Evolutionary conservation across 2,888 invertebrate genomes (phyloP).

Genomic region (Lepidocyrtoides sp.): DNA sequence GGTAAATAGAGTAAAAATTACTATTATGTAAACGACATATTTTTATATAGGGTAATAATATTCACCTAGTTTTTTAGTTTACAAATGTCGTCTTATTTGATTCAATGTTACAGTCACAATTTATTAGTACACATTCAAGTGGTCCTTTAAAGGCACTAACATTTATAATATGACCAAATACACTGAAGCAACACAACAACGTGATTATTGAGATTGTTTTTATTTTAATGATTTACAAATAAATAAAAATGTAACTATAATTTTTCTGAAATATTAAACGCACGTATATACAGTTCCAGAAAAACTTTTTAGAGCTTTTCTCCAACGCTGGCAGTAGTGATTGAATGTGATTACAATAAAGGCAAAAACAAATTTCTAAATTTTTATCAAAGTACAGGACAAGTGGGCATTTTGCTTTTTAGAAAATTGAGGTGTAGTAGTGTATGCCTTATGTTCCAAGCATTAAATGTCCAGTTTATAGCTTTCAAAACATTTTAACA

Average conservation of each 20-base stretch:
- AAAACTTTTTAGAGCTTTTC: constrained; percentile 27
- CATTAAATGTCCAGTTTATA: too few relatives aligned
- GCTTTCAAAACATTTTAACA: neutral
- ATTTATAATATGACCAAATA: neutral
- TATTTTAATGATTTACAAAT: neutral
- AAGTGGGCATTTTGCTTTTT: neutral
- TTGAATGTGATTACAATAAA: constrained; percentile 40
- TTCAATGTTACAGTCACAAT: neutral
- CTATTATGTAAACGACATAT: too few relatives aligned
- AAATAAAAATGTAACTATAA: neutral
- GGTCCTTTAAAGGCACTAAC: neutral
- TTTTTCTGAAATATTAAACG: neutral
- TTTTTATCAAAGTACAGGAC: neutral
- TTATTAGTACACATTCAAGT: too few relatives aligned
- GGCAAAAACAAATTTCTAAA: constrained; percentile 5
- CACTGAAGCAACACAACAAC: neutral
- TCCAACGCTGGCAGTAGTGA: constrained; percentile 17
- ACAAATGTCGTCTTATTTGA: too few relatives aligned
- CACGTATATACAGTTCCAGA: neutral
- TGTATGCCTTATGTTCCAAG: too few relatives aligned
- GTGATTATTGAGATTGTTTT: constrained; percentile 8
- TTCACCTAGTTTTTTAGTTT: too few relatives aligned
- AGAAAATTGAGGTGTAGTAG: neutral
- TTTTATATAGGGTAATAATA: too few relatives aligned
- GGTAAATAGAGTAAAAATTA: too few relatives aligned